phyloP scores from a whole-genome alignment of 2,113 vertebrate genomes.

The Seriola aureovittata region DNA sequence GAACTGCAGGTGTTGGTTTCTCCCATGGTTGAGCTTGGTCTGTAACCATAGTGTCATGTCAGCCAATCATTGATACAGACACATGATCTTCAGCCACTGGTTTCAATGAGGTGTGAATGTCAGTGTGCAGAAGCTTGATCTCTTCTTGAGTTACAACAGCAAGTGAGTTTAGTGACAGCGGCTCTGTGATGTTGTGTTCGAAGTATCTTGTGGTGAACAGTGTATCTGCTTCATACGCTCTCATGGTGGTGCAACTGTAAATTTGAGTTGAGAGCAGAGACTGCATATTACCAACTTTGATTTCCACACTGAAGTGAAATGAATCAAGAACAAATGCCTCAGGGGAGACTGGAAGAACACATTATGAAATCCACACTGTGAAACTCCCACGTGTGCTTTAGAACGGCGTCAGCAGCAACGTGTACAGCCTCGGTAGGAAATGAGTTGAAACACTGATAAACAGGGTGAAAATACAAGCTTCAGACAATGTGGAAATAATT shows the following conservation, averaged over 20 bases:
- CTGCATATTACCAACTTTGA: background rate
- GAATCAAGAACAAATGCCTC: background rate
- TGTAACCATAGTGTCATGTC: no score
- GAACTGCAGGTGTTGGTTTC: no score
- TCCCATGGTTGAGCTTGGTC: no score
- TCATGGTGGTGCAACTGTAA: background rate
- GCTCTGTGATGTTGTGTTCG: no score
- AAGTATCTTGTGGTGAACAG: no score
- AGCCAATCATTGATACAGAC: no score
- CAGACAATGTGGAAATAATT: slow-evolving; percentile 1
- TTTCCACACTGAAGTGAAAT: background rate
- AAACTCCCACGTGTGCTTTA: background rate
- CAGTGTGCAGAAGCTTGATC: no score
- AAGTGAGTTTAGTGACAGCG: no score
- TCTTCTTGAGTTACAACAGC: no score
- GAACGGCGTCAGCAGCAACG: background rate
- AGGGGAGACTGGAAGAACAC: background rate
- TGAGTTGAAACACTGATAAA: background rate
- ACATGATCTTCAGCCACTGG: no score
- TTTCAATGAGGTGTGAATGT: no score
- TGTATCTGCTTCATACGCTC: background rate
- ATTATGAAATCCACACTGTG: background rate
- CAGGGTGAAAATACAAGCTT: slow-evolving; percentile 3
- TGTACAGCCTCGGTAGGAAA: background rate
- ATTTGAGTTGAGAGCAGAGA: background rate